Conservation (phyloP, 2,888 invertebrate genomes). For the Amblyjoppa fuscipennis region DNA sequence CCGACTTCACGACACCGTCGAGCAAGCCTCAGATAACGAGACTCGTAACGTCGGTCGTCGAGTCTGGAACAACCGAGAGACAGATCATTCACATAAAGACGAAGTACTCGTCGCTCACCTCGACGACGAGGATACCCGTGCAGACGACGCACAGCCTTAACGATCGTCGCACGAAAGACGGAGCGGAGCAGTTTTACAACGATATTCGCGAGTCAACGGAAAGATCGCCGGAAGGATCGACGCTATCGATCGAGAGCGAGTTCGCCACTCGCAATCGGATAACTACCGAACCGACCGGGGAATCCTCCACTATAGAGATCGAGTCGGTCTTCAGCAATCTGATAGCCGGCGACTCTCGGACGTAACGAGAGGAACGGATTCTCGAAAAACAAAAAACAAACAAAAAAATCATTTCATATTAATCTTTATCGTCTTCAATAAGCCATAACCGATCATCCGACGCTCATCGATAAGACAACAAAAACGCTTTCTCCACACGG, state of each 20-base stretch:
- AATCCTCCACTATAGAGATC: constrained; percentile 84
- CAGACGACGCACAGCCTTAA: constrained; percentile 44
- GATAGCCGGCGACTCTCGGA: constrained; percentile 72
- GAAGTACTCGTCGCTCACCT: constrained; percentile 82
- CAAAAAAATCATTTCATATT: constrained; percentile 15
- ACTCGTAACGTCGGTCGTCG: constrained; percentile 85
- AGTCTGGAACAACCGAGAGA: constrained; percentile 85
- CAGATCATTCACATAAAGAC: constrained; percentile 84
- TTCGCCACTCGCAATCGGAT: constrained; percentile 74
- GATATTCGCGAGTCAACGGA: constrained; percentile 78
- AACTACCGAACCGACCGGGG: constrained; percentile 78
- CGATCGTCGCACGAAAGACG: constrained; percentile 32
- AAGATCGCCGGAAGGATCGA: constrained; percentile 79
- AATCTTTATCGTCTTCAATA: constrained; percentile 21
- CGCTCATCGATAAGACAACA: constrained; percentile 19
- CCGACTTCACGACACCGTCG: constrained; percentile 72
- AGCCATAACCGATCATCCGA: constrained; percentile 55
- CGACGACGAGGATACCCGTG: constrained; percentile 79
- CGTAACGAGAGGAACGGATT: constrained; percentile 51
- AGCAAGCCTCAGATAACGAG: constrained; percentile 84
- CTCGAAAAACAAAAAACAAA: background rate
- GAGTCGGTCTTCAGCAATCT: constrained; percentile 84
- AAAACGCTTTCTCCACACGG: constrained; percentile 35
- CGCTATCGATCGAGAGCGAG: constrained; percentile 83
- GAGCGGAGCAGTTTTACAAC: constrained; percentile 73